Evolutionary conservation across 2,113 vertebrate species (phyloP).

Genomic region (Petaurus breviceps): DNA sequence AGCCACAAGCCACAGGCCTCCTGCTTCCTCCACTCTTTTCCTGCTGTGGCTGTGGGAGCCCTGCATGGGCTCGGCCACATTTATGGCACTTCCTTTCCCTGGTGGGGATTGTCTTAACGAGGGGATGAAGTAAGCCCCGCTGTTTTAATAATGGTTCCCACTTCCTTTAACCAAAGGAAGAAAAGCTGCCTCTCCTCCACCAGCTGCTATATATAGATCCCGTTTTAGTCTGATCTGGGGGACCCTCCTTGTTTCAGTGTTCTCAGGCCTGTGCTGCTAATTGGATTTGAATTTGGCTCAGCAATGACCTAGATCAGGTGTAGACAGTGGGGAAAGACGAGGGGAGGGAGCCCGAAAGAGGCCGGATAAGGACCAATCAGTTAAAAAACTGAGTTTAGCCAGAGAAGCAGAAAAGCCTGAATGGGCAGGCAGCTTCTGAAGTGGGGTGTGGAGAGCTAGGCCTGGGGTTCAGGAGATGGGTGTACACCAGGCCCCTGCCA

Average conservation of each 20-base stretch:
- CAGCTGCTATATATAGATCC: conserved; percentile 58
- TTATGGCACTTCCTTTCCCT: conserved; percentile 9
- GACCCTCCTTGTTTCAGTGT: not conserved
- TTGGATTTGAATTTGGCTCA: not conserved
- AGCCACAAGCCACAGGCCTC: not conserved
- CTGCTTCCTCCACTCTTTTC: not conserved
- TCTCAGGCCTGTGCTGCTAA: rapidly evolving
- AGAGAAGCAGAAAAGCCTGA: too few species aligned
- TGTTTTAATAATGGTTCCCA: not conserved
- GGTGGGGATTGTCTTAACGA: not conserved
- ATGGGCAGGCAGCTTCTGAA: not conserved
- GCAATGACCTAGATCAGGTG: not conserved
- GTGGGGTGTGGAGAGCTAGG: not conserved
- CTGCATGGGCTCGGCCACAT: not conserved
- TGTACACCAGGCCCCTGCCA: not conserved
- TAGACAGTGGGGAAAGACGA: not conserved
- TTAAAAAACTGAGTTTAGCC: not conserved
- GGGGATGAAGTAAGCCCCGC: conserved; percentile 10
- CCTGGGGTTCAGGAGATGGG: not conserved
- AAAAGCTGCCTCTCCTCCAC: not conserved
- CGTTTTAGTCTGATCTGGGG: not conserved
- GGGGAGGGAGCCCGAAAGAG: not conserved
- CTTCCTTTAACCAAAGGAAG: conserved; percentile 53
- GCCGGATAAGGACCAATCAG: not conserved
- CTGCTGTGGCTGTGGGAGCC: not conserved